Evolutionary conservation across 2,797 vertebrate genomes (phyloP).

Genomic region (Syngnathus acus): DNA sequence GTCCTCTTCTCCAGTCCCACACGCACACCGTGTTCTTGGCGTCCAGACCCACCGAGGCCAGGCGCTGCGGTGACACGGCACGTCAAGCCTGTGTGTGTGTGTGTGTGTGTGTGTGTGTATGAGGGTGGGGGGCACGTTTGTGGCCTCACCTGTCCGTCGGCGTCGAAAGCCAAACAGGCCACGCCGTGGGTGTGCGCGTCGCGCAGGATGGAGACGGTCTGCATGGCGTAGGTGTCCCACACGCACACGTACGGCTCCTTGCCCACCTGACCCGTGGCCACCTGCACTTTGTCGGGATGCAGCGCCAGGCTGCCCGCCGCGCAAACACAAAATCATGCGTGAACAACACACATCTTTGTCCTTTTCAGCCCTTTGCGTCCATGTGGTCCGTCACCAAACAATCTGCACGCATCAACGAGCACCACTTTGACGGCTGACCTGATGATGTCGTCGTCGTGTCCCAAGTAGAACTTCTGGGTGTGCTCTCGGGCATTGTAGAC

Average conservation of each 20-base stretch:
- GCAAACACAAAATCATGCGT: too few species aligned
- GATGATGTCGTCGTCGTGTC: slow-evolving; percentile 95
- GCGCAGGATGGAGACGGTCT: slow-evolving; percentile 89
- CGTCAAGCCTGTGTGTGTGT: background rate
- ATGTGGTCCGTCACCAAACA: too few species aligned
- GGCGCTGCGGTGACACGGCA: slow-evolving; percentile 57
- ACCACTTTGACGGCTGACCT: slow-evolving; percentile 67
- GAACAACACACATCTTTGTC: too few species aligned
- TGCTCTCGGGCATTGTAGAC: slow-evolving; percentile 91
- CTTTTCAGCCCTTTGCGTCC: too few species aligned
- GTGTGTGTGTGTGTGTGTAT: too few species aligned
- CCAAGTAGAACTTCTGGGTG: slow-evolving; percentile 91
- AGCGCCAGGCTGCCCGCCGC: slow-evolving; percentile 78
- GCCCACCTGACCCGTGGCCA: slow-evolving; percentile 94
- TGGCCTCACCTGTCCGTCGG: slow-evolving; percentile 86
- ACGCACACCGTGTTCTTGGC: slow-evolving; percentile 93
- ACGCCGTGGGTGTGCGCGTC: slow-evolving; percentile 91
- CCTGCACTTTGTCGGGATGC: slow-evolving; percentile 87
- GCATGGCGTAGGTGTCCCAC: slow-evolving; percentile 87
- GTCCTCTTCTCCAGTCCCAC: slow-evolving; percentile 95
- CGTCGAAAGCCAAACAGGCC: slow-evolving; percentile 87
- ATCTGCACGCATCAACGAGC: background rate
- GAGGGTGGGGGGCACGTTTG: too few species aligned
- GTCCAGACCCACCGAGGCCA: slow-evolving; percentile 89
- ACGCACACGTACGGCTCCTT: slow-evolving; percentile 91